Conservation (phyloP, 2,797 vertebrate species). For the Psittacula derbiana region DNA sequence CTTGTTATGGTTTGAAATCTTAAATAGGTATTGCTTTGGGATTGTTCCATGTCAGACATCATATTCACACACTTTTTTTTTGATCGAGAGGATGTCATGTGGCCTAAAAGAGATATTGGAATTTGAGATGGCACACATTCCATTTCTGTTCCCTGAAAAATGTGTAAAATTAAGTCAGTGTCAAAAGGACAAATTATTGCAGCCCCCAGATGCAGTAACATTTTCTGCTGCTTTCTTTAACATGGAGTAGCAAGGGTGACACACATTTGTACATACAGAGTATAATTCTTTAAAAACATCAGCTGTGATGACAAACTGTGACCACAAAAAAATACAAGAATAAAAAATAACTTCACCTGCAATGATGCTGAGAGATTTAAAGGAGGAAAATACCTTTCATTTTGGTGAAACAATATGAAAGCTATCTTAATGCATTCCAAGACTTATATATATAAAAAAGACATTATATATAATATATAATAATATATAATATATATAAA, state of each 20-base stretch:
- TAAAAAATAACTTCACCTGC: neutral
- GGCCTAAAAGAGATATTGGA: neutral
- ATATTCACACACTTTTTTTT: neutral
- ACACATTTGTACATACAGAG: neutral
- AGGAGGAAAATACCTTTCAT: neutral
- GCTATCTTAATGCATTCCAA: neutral
- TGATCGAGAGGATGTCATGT: neutral
- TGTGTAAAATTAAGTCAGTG: constrained; percentile 2
- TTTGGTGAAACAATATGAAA: neutral
- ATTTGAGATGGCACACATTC: neutral
- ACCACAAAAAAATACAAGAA: neutral
- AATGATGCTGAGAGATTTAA: neutral
- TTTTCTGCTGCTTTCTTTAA: neutral
- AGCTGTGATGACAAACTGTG: neutral
- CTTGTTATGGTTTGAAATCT: neutral
- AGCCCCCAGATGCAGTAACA: neutral
- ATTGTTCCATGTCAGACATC: neutral
- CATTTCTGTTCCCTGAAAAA: neutral
- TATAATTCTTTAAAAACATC: neutral
- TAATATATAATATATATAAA: no score
- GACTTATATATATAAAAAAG: neutral
- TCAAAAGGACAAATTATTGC: neutral
- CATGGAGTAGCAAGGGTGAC: neutral
- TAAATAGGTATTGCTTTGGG: neutral
- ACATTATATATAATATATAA: neutral